These are phyloP conservation scores for Tetraneura akinire DNA, from an alignment of 1,140 invertebrate genomes.

Conservation along the genomic window DNA sequence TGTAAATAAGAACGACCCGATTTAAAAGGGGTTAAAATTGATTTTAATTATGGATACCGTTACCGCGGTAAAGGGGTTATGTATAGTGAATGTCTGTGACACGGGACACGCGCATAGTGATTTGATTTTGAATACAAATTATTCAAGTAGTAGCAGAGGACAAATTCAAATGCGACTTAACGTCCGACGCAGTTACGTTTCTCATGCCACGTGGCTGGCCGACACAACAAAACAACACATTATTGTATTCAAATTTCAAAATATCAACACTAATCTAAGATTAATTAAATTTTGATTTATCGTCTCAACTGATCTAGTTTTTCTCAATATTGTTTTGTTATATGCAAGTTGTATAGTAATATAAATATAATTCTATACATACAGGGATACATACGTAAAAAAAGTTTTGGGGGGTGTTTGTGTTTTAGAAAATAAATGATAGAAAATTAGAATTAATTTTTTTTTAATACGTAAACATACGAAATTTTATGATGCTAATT, in stretches of 20 bases:
- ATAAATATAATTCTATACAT: too few relatives aligned
- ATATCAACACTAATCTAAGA: slow-evolving; percentile 31
- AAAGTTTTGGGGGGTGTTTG: too few relatives aligned
- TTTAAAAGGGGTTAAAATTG: slow-evolving; percentile 45
- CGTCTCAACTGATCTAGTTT: slow-evolving; percentile 24
- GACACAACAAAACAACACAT: slow-evolving; percentile 36
- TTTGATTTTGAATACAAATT: slow-evolving; percentile 38
- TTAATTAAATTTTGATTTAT: slow-evolving; percentile 39
- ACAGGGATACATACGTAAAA: too few relatives aligned
- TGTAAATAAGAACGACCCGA: background rate
- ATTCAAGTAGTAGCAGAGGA: slow-evolving; percentile 41
- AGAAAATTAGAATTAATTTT: too few relatives aligned
- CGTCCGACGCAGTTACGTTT: slow-evolving; percentile 32
- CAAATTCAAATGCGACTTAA: slow-evolving; percentile 47
- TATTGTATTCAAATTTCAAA: background rate
- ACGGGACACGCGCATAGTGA: slow-evolving; percentile 34
- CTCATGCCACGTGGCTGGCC: slow-evolving; percentile 25
- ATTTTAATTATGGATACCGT: slow-evolving; percentile 43
- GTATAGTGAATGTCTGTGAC: slow-evolving; percentile 38
- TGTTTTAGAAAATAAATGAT: too few relatives aligned
- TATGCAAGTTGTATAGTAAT: too few relatives aligned
- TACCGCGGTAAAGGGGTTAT: slow-evolving; percentile 11
- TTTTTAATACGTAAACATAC: too few relatives aligned
- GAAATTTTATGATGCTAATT: too few relatives aligned
- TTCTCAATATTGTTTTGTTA: slow-evolving; percentile 8